Evolutionary conservation across 2,797 vertebrate species (phyloP), one percentile per base, ranked within the genome.

Genomic region (Coreius guichenoti): DNA sequence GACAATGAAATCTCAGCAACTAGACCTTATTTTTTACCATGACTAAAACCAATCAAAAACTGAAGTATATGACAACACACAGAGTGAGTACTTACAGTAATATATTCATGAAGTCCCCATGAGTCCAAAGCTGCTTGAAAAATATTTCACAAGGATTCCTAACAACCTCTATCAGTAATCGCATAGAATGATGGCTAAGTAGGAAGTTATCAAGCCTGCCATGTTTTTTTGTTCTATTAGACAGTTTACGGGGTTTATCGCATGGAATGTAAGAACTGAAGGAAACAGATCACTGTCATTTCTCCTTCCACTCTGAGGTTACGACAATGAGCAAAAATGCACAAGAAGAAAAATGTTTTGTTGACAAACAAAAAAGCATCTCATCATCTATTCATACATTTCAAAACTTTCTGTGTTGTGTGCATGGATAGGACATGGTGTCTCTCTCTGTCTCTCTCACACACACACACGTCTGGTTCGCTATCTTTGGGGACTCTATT

Each of bases 211-310:
- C 33, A 77, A n/a, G 39, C 76, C 76, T 80, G 56, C 54, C 84
- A 83, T 77, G 70, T 81, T 88, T 86, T 82, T 84, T 84, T 88
- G 82, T 88, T 85, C 84, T 86, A 80, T 86, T 85, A 75, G 75
- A 84, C 86, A 85, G 80, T 89, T 86, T 88, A 88, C 74, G 39
- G 84, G 80, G 73, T 82, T 82, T 74, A 82, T 77, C 77, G 63
- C 65, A 56, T 67, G 17, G 58, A 83, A 49, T 21, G 63, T 45
- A 81, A 54, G 63, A 72, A 75, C 54, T 14, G 68, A 65, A 86
- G 72, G 36, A 77, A 70, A 70, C 65, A 78, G 80, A 81, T 68
- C 81, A 80, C 56, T 29, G 17, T 70, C 72, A 80, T 47, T 89
- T 78, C 84, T 89, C 86, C 16, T 12, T 69, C 23, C 12, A 54